Evolutionary conservation across 2,888 invertebrate species (phyloP), one percentile per base, ranked within the genome.

Genomic region (Acrocera orbiculus): DNA sequence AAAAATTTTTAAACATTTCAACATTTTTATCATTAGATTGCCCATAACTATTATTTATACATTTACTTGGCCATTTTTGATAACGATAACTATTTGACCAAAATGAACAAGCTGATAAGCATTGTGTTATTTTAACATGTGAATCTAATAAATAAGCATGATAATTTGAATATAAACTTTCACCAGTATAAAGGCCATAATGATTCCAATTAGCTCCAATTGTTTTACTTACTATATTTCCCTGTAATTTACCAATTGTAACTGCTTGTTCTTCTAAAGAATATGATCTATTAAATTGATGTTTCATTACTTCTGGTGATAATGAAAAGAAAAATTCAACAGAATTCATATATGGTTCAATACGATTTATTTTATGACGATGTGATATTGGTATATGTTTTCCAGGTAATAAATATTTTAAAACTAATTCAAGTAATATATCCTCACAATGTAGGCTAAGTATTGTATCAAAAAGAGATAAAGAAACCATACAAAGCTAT

Each of bases 381-480:
- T 83, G 81, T n/a, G 81, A 80, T 35, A 78, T 65, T 26, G 61
- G 60, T 16, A 85, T 70, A 58, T 85, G 83, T 13, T 75, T 70
- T 49, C 81, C 80, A 1, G 82, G 80, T 46, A 76, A 67, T 42
- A 95, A 65, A 53, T 89, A 77, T 52, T 83, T 85, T 52, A 86
- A 75, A 29, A 90, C 71, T 30, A 95, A 64, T 52, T 92, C 89
- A 46, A 90, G 64, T 83, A 96, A 86, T 28, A 95, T 74, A 57
- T 96, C 96, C 60, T 96, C 96, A 61, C 90, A 93, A 59, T 92
- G 85, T 40, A 95, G 64, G 47, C 85, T 80, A 32, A 95, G 69
- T 39, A 96, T 64, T 0, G 90, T 89, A 54, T 89, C 82, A 59
- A 96, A 85, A 9, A 96, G 62, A 0, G 87, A 78, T 46, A 96